Evolutionary conservation across 2,113 vertebrate species (phyloP).

Genomic region (Etheostoma spectabile): DNA sequence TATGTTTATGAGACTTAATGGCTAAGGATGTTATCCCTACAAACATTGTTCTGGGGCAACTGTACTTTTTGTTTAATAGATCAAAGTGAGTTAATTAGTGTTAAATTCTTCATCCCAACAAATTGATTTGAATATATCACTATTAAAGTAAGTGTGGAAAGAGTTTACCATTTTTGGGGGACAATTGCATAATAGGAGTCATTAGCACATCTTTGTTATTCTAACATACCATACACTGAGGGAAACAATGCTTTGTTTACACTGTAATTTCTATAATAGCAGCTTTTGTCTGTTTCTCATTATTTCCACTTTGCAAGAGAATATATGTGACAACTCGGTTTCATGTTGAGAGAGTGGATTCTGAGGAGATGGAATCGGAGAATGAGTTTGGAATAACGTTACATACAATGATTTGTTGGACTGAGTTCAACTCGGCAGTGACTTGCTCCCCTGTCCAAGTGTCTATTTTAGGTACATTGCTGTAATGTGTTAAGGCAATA

Average conservation of each 20-base stretch:
- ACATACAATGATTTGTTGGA: constrained; percentile 25
- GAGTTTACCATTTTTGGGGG: neutral
- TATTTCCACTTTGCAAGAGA: neutral
- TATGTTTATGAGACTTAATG: too few relatives aligned
- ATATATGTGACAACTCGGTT: neutral
- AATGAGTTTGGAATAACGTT: constrained; percentile 1
- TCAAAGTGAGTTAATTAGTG: neutral
- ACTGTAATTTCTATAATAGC: neutral
- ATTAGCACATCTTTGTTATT: neutral
- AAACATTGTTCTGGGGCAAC: neutral
- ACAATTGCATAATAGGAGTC: neutral
- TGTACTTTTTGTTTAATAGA: neutral
- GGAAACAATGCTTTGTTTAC: constrained; percentile 7
- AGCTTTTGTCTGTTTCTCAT: neutral
- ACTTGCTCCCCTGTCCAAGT: constrained; percentile 33
- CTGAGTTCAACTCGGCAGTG: constrained; percentile 16
- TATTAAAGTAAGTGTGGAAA: neutral
- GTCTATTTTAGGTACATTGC: constrained; percentile 46
- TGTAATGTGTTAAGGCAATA: constrained; percentile 34
- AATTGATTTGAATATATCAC: neutral
- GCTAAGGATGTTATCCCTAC: neutral
- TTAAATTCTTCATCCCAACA: neutral
- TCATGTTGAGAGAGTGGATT: neutral
- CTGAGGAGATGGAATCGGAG: neutral
- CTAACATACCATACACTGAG: neutral